A percentile compares a stretch with the other conserved stretches of the same genome.
phyloP scores from a whole-genome alignment of 2,113 vertebrate genomes.

The Eupsittula cactorum region DNA sequence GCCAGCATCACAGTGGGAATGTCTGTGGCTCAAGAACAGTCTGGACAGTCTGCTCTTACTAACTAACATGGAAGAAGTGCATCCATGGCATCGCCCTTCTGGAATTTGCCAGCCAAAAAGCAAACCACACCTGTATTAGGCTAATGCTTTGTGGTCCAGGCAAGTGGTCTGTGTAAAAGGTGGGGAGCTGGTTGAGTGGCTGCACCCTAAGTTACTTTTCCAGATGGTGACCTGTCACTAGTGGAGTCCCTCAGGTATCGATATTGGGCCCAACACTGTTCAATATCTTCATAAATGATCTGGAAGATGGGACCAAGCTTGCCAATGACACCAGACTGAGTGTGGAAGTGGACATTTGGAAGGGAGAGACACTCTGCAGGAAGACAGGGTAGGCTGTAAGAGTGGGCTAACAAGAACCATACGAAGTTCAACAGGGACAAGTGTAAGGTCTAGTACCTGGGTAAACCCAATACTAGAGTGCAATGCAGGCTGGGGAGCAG shows the following conservation, averaged over 20 bases:
- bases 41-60: not conserved
- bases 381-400: not conserved
- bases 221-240: not conserved
- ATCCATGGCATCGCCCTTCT: not conserved
- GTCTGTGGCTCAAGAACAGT: not conserved
- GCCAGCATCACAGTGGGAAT: constrained; percentile 28
- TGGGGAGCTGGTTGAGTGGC: not conserved
- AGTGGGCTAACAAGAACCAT: not conserved
- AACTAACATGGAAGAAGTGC: not conserved
- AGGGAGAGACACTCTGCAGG: not conserved
- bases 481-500: not conserved
- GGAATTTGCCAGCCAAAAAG: not conserved
- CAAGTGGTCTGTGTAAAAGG: not conserved
- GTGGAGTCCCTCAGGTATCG: not conserved
- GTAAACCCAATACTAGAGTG: not conserved
- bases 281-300: not conserved
- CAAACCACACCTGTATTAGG: not conserved
- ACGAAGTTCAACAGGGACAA: not conserved
- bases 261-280: not conserved
- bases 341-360: not conserved
- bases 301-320: not conserved
- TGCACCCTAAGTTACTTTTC: not conserved
- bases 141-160: not conserved
- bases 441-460: not conserved
- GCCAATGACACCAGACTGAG: not conserved